Percentiles rank a stretch among this genome's conserved stretches.
Evolutionary conservation across 2,113 vertebrate genomes (phyloP).

Genomic region (Odocoileus virginianus): DNA sequence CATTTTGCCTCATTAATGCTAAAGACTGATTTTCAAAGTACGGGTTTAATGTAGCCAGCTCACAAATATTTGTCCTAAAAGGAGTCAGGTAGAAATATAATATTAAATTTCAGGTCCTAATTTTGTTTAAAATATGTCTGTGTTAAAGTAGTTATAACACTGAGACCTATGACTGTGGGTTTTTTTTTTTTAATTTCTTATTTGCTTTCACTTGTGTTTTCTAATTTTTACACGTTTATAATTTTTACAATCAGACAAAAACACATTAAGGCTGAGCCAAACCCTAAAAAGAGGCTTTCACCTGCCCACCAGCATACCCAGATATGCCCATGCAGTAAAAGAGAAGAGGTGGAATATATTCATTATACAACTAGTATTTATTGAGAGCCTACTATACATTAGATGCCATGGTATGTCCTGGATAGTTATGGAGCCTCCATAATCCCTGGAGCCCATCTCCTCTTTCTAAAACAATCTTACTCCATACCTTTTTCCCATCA

Average conservation of each 20-base stretch:
- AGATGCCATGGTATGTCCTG: not conserved
- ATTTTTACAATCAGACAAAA: not conserved
- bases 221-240: not conserved
- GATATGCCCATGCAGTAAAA: not conserved
- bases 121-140: not conserved
- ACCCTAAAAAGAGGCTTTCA: not conserved
- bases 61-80: not conserved
- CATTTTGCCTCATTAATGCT: not conserved
- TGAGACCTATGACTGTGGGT: not conserved
- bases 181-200: not conserved
- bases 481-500: not conserved
- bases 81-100: not conserved
- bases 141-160: not conserved
- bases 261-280: not conserved
- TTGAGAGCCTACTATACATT: not conserved
- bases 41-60: not conserved
- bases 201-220: not conserved
- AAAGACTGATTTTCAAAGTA: not conserved
- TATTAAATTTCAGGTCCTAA: not conserved
- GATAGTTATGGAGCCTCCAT: not conserved
- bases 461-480: not conserved
- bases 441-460: not conserved
- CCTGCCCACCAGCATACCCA: not conserved
- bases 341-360: not conserved
- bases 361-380: not conserved